Base-by-base conservation (phyloP, 2,888 invertebrate genomes). In the Zygaena filipendulae region DNA sequence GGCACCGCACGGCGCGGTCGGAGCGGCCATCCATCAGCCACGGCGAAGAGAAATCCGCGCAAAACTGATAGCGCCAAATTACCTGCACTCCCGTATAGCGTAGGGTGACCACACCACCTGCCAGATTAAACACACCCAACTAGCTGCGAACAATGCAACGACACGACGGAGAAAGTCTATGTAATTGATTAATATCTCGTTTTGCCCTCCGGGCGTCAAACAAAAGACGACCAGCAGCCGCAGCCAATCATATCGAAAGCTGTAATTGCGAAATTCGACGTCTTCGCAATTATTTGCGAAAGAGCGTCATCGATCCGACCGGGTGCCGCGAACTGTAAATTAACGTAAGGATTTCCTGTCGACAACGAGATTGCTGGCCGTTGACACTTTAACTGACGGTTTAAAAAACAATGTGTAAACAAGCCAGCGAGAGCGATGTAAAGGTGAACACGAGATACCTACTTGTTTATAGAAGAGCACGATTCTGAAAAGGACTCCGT, bases 241-340 rank as follows among this genome's bases (percentile, higher is more conserved):
- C 67, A 67, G 63, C 67, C 61, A 54, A 69, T 61, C 58, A 51
- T 54, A 52, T 52, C 50, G 44, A 50, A 49, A 42, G 45, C 36
- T 26, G 45, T 61, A 64, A 69, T 68, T 66, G 61, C 59, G 54
- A 53, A 54, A 59, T 61, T 58, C 59, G 63, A 63, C 60, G 62
- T 59, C 56, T 45, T 40, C 43, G 45, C 54, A 56, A 60, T 62
- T 59, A 61, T 49, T 29, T 60, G 47, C 49, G 42, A 57, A 59
- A 51, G 33, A 29, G 12, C 39, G 37, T 38, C 42, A 39, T 50
- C 52, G 48, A 51, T 53, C 56, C 45, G 36, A 41, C 40, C 36
- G 31, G 38, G 42, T 46, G 48, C 33, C 38, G 45, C 42, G 40
- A 43, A 39, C 32, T 38, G 45, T 45, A 48, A 46, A 48, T 52